Conservation (phyloP, 2,113 vertebrate genomes). For the Mobula hypostoma region DNA sequence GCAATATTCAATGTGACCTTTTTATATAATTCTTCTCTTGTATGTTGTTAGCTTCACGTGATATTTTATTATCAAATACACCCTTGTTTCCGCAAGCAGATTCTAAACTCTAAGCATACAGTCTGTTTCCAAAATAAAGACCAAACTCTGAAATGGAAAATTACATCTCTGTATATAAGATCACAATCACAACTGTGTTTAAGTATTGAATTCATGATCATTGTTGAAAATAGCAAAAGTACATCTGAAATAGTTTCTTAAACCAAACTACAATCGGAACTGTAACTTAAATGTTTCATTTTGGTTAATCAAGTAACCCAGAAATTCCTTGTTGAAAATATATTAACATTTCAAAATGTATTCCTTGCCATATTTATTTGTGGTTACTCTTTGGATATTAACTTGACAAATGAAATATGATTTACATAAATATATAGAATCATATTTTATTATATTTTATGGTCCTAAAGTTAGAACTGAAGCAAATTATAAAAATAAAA, state of each 20-base stretch:
- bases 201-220: neutral
- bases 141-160: neutral
- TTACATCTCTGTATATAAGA: neutral
- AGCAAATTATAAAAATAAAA: too few species aligned
- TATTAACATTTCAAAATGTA: neutral
- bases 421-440: too few species aligned
- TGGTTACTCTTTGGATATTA: too few species aligned
- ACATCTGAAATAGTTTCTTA: neutral
- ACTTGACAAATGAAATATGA: too few species aligned
- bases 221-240: neutral
- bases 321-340: neutral
- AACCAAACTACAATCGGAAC: neutral
- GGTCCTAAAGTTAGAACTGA: too few species aligned
- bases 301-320: neutral
- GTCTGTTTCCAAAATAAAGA: constrained; percentile 31
- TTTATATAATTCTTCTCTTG: neutral
- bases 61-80: constrained; percentile 31
- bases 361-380: too few species aligned
- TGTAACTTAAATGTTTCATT: neutral
- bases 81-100: constrained; percentile 17
- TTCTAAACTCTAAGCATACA: neutral
- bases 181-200: neutral
- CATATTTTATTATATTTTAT: too few species aligned
- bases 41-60: neutral
- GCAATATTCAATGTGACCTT: constrained; percentile 32